Percentiles rank a stretch among this genome's conserved stretches.
phyloP scores from a whole-genome alignment of 1,140 invertebrate genomes.

The Homarus americanus region DNA sequence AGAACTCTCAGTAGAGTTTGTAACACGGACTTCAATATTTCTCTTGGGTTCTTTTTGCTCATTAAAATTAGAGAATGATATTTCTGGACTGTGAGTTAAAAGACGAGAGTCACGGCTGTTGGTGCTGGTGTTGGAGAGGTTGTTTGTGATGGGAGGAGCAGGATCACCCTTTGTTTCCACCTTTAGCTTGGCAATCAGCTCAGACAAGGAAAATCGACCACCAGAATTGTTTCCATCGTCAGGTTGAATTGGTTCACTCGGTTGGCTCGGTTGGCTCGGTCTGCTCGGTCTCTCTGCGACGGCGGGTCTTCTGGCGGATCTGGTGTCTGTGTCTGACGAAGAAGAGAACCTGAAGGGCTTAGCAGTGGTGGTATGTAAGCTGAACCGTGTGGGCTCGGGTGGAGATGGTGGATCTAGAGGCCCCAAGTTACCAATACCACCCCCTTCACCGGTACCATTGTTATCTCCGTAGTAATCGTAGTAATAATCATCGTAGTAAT shows the following conservation, averaged over 20 bases:
- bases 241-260: constrained; percentile 2
- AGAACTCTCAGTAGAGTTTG: constrained; percentile 64
- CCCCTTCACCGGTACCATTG: neutral
- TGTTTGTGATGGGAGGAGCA: constrained; percentile 21
- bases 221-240: neutral
- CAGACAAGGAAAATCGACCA: constrained; percentile 49
- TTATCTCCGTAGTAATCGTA: constrained; percentile 34
- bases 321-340: neutral
- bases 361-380: neutral
- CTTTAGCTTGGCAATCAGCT: constrained; percentile 50
- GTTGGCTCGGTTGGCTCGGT: neutral
- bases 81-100: neutral
- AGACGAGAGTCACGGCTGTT: constrained; percentile 31
- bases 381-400: neutral
- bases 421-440: constrained; percentile 24
- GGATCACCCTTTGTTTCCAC: constrained; percentile 23
- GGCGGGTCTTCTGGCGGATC: constrained; percentile 3
- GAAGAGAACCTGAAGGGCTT: constrained; percentile 35
- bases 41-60: neutral
- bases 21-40: constrained; percentile 46
- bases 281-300: neutral
- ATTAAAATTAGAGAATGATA: neutral
- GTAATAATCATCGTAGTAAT: constrained; percentile 49
- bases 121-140: neutral
- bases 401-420: constrained; percentile 49